Evolutionary conservation across 2,797 vertebrate species (phyloP), one percentile per base, ranked within the genome.

Genomic region (Hapalemur alaotrensis): DNA sequence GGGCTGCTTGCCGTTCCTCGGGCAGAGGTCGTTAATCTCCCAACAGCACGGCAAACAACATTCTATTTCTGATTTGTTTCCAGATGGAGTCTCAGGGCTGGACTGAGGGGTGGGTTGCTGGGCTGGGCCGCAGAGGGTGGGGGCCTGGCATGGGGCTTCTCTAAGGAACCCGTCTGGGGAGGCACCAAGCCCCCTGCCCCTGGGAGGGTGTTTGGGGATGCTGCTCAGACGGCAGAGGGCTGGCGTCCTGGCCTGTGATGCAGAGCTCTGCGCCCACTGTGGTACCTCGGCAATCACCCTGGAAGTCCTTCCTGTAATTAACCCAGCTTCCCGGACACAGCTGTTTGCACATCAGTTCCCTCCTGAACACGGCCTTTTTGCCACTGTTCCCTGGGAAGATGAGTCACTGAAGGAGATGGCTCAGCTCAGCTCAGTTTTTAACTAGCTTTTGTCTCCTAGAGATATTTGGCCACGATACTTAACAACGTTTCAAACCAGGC

Each of bases 241-340:
- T 84, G 96, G 95, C 97, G 97, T 97, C 97, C 25, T 89, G 93
- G 96, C 87, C 82, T 82, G 97, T 91, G 97, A 96, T 93, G 88
- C 94, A 76, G 43, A 70, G 96, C 92, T 96, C 96, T 95, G 98
- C 97, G 97, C 89, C 96, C 96, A 95, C 95, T 96, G 97, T 11
- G 23, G 57, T 4, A 28, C 57, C 97, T 98, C 98, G 78, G 98
- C 98, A 98, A 98, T 98, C 98, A 98, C 98, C 97, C 98, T 98
- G 97, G 97, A 98, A 98, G 98, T 98, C 97, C 98, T 99, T 99
- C 99, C 98, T 98, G 98, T 98, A 98, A 99, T 99, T 99, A 99
- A 98, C 98, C 98, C 97, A 94, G 98, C 98, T 98, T 98, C 97
- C 96, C 0, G 95, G 98, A 97, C 96, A 94, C 95, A 92, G 95